Percentiles rank a stretch among this genome's conserved stretches.
Conservation (phyloP, 2,113 vertebrate genomes). For the Nothoprocta perdicaria region DNA sequence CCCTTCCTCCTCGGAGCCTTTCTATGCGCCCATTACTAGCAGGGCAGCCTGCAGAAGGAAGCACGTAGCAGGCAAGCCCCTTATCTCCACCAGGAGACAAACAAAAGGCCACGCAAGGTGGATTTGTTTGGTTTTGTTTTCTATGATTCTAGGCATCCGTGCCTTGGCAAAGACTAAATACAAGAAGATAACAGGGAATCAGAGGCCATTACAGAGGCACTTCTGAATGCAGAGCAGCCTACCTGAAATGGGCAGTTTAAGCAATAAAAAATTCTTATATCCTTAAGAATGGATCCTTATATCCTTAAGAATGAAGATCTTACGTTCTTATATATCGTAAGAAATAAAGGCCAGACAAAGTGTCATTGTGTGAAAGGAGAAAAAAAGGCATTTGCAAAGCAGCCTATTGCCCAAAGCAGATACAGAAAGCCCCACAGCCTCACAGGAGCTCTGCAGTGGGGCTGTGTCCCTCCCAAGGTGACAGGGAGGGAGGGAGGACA, state of each 20-base stretch:
- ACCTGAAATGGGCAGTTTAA: background rate
- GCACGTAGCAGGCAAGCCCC: background rate
- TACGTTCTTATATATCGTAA: background rate
- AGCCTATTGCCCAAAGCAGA: background rate
- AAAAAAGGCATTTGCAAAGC: background rate
- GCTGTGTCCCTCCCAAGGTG: background rate
- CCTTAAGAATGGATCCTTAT: too few species aligned
- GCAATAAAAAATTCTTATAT: background rate
- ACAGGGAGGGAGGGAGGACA: background rate
- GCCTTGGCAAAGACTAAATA: background rate
- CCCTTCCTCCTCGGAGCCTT: background rate
- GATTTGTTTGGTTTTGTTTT: background rate
- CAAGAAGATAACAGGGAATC: background rate
- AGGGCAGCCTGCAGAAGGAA: background rate
- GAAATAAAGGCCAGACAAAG: background rate
- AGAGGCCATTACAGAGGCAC: background rate
- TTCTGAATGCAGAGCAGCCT: rapidly evolving
- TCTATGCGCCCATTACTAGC: background rate
- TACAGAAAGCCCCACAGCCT: background rate
- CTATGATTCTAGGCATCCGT: background rate
- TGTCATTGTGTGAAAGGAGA: background rate
- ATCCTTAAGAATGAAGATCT: too few species aligned
- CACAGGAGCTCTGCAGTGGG: background rate
- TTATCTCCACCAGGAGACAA: background rate
- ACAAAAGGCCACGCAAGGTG: background rate